Evolutionary conservation across 2,113 vertebrate species (phyloP).

Genomic region (Piaya cayana): DNA sequence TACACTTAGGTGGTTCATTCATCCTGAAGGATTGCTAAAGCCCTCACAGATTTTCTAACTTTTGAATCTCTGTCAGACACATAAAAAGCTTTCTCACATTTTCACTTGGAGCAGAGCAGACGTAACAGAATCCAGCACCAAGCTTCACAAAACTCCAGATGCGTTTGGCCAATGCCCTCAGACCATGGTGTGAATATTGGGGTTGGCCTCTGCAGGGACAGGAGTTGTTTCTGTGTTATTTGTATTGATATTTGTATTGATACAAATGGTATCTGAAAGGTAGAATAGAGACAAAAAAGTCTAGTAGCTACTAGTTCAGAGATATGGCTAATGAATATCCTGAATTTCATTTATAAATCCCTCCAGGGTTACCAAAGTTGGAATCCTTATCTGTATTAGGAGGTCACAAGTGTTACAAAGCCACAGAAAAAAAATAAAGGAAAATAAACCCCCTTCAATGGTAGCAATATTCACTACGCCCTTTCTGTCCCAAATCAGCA

Average conservation of each 20-base stretch:
- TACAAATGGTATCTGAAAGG: background rate
- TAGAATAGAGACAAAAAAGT: background rate
- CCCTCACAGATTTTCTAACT: background rate
- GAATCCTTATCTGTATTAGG: background rate
- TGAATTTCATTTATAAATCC: background rate
- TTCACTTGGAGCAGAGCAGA: background rate
- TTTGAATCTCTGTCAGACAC: background rate
- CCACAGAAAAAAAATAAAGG: background rate
- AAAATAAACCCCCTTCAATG: background rate
- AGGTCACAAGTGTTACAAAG: background rate
- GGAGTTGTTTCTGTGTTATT: background rate
- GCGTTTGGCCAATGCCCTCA: no score
- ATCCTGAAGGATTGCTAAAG: background rate
- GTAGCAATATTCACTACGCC: background rate
- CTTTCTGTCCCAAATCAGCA: background rate
- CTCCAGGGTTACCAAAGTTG: background rate
- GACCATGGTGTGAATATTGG: no score
- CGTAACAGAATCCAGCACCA: background rate
- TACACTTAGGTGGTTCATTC: background rate
- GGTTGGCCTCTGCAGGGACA: no score
- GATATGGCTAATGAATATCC: background rate
- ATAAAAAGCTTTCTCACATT: background rate
- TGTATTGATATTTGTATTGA: background rate
- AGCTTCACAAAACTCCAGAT: no score
- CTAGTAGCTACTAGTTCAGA: background rate